These are phyloP conservation scores for Dicerorhinus sumatrensis DNA, from an alignment of 2,113 vertebrate species.

Conservation along the genomic window DNA sequence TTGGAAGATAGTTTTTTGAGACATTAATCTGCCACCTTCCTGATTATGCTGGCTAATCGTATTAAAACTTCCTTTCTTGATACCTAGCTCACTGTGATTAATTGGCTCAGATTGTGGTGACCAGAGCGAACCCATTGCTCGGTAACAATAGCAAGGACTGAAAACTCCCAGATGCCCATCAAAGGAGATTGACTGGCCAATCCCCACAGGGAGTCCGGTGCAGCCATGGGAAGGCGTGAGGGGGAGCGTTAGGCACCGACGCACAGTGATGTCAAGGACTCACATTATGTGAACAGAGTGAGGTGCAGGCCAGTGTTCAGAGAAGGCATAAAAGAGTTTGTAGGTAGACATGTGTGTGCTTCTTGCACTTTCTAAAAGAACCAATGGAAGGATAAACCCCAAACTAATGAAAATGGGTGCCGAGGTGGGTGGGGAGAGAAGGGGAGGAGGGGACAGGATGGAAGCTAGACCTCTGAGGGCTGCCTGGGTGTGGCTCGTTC, in stretches of 20 bases:
- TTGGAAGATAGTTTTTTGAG: too few species aligned
- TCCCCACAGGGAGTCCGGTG: background rate
- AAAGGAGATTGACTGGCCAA: background rate
- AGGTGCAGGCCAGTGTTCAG: background rate
- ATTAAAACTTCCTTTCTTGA: too few species aligned
- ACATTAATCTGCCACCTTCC: too few species aligned
- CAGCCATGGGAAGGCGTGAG: rapidly evolving
- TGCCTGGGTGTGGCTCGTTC: rapidly evolving
- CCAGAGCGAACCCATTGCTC: too few species aligned
- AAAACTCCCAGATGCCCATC: rapidly evolving
- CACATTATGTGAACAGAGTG: rapidly evolving
- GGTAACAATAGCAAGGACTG: too few species aligned
- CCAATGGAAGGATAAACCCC: background rate
- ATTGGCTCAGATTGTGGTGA: too few species aligned
- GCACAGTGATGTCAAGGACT: rapidly evolving
- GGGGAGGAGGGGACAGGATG: too few species aligned
- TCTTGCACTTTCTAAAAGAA: background rate
- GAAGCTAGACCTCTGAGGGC: too few species aligned
- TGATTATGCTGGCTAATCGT: too few species aligned
- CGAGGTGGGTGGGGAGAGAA: rapidly evolving
- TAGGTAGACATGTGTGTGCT: rapidly evolving
- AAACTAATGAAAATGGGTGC: rapidly evolving
- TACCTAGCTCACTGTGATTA: too few species aligned
- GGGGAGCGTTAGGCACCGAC: rapidly evolving
- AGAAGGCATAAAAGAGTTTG: rapidly evolving